Evolutionary conservation across 2,113 vertebrate species (phyloP), one percentile per base, ranked within the genome.

Genomic region (Herpailurus yagouaroundi): DNA sequence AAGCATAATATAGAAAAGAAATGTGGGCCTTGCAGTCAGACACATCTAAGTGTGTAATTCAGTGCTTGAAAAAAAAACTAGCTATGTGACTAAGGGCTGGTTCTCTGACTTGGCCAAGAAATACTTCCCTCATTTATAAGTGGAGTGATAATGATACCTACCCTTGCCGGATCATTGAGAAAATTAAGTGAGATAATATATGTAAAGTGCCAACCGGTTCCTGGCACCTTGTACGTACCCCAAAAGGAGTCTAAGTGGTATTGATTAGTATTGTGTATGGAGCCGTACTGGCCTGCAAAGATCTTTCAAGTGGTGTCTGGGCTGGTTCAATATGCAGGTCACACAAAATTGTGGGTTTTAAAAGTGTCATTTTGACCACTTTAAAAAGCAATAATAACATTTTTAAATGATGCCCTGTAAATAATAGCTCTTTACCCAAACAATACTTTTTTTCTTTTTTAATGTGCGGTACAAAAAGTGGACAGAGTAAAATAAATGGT

Each of bases 301-400:
- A 84, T 55, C 63, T 98, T 96, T 97, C 86, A 96, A 97, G 87
- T 87, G 50, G 48, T 97, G 50, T 92, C 92, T 97, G 84, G 55
- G 38, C 69, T 96, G 79, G 82, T 80, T 98, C 96, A 95, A 97
- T 95, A 97, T 52, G 25, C 79, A 96, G 94, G 97, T 96, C 96
- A 97, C 92, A 97, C 73, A 94, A 96, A 97, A 97, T 18, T 97
- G 96, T 95, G 93, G 96, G 89, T 97, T 97, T 95, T 96, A 98
- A 96, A 95, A 97, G 89, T 97, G 89, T 96, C 93, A 96, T 97
- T 97, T 97, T 97, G 86, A 84, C 92, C 86, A 95, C 89, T 95
- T 98, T 95, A 82, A 68, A 95, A 95, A 95, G 93, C 93, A 98
- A 98, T 95, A 93, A 97, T 96, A 97, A 92, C 79, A 95, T 98